Conservation (phyloP, 1,140 invertebrate species). For the Euschistus heros region DNA sequence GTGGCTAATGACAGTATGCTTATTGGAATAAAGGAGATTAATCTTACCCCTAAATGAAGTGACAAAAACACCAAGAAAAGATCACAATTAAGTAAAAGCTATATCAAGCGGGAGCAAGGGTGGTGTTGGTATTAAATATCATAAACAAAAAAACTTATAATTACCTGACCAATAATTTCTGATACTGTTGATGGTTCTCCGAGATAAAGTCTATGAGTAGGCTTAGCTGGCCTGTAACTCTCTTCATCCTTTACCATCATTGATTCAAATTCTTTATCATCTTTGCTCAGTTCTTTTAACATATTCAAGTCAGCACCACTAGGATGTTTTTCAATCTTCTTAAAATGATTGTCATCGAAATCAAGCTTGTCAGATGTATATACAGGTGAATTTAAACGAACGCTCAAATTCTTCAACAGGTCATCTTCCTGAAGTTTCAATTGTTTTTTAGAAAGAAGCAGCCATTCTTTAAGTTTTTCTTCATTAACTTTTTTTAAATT, state of each 20-base stretch:
- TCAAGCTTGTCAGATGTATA: constrained; percentile 9
- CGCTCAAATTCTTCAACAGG: constrained; percentile 24
- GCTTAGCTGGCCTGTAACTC: constrained; percentile 2
- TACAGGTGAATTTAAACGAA: constrained; percentile 7
- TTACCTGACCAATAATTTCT: constrained; percentile 9
- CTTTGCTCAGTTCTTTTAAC: neutral
- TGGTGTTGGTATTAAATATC: too few relatives aligned
- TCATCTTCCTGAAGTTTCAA: constrained; percentile 28
- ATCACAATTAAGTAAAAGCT: too few relatives aligned
- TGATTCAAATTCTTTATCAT: neutral
- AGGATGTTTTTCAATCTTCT: constrained; percentile 16
- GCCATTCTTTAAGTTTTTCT: constrained; percentile 26
- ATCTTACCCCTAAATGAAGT: too few relatives aligned
- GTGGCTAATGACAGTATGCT: too few relatives aligned
- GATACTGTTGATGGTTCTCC: constrained; percentile 25
- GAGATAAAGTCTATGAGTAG: constrained; percentile 21
- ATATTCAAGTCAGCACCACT: constrained; percentile 9
- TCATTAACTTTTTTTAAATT: constrained; percentile 15
- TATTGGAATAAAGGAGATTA: too few relatives aligned
- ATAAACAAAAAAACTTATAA: neutral
- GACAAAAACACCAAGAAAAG: too few relatives aligned
- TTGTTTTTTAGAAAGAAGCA: constrained; percentile 22
- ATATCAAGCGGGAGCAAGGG: too few relatives aligned
- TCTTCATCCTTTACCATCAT: neutral
- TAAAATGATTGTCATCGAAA: neutral